A percentile compares a stretch with the other conserved stretches of the same genome.
Evolutionary conservation across 1,140 invertebrate genomes (phyloP).

Genomic region (Brachionus angularis): DNA sequence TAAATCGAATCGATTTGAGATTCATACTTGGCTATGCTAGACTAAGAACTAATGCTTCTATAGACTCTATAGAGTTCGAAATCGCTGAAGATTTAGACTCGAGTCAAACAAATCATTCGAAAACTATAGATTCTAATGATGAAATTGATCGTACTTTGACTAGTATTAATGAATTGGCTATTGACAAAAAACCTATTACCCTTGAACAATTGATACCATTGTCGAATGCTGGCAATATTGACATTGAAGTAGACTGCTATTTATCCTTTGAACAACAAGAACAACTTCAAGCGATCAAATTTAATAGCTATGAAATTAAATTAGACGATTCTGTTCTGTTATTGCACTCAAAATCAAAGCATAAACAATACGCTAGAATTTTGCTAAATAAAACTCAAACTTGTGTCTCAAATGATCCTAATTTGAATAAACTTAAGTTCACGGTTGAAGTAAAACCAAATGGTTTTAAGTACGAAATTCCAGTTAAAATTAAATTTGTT

Average conservation of each 20-base stretch:
- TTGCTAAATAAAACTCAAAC: background rate
- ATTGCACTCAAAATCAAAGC: slow-evolving; percentile 2
- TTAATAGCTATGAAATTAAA: background rate
- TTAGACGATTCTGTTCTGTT: slow-evolving; percentile 13
- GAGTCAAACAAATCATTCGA: background rate
- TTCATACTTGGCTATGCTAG: slow-evolving; percentile 16
- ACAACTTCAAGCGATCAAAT: background rate
- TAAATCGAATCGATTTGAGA: slow-evolving; percentile 8
- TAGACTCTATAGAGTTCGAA: slow-evolving; percentile 24
- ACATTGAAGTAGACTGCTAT: slow-evolving; percentile 25
- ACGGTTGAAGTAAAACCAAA: slow-evolving; percentile 27
- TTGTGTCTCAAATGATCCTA: background rate
- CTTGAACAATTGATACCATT: slow-evolving; percentile 1
- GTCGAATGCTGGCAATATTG: slow-evolving; percentile 34
- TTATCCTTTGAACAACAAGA: background rate
- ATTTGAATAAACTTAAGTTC: background rate
- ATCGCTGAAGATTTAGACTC: background rate
- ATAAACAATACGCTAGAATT: slow-evolving; percentile 2
- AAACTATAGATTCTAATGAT: background rate
- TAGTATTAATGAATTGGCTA: slow-evolving; percentile 5
- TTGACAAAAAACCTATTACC: background rate
- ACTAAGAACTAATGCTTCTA: background rate
- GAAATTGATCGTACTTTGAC: slow-evolving; percentile 7
- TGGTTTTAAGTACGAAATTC: slow-evolving; percentile 32
- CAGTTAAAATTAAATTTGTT: slow-evolving; percentile 5